Evolutionary conservation across 2,888 invertebrate genomes (phyloP), one percentile per base, ranked within the genome.

Genomic region (Mongoloraphidia duomilia): DNA sequence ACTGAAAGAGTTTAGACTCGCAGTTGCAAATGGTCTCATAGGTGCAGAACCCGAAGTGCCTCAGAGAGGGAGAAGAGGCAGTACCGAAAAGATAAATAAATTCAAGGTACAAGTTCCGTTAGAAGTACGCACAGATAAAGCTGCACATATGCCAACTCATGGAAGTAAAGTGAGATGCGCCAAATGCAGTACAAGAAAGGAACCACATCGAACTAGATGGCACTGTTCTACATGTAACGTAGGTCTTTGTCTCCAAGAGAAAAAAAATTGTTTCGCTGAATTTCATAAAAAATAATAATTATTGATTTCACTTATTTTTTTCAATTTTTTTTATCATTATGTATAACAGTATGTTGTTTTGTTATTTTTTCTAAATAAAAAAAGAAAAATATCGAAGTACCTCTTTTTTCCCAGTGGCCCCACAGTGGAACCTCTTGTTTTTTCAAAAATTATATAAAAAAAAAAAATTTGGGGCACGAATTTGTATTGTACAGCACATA

Each of bases 141-240:
- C 52, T 36, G 45, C 47, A 9, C 57, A 59, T 48, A 51, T 55
- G 52, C 56, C 58, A 43, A 37, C 49, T 44, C 50, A 37, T 50
- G 9, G 50, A 12, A 50, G 47, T n/a, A 50, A 46, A 35, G 39
- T 53, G 36, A 46, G 54, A 45, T 56, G 52, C 49, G 53, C 52
- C 13, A 39, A 42, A 4, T 56, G 43, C 17, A 43, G 43, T 17
- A 17, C 43, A 17, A 9, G 26, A 17, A 43, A 43, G 10, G 17
- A 43, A 26, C 43, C 43, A 2, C 43, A 26, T 33, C 35, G 43
- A 10, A 4, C 43, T 10, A 12, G 33, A 17, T 43, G 43, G 43
- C n/a, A 9, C 26, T 43, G 43, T 26, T 43, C 43, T 34, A 3
- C 12, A 10, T 43, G 43, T 6, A 12, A 43, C 17, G 43, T 43